Conservation (phyloP, 1,140 invertebrate genomes). For the Apolygus lucorum region DNA sequence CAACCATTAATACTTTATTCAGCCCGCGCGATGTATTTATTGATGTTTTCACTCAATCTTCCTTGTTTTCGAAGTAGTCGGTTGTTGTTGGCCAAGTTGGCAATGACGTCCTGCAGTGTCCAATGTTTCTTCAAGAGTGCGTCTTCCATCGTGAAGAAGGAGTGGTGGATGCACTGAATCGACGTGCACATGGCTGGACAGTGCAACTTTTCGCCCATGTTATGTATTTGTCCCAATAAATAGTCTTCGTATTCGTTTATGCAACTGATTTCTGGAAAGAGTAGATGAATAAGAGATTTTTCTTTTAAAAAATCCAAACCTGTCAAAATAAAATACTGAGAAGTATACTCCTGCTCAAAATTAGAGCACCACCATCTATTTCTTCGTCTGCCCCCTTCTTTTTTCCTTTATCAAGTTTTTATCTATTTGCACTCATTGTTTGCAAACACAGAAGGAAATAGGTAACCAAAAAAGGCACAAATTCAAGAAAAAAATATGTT, state of each 20-base stretch:
- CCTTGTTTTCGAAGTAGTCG: constrained; percentile 31
- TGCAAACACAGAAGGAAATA: too few relatives aligned
- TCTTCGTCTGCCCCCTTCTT: too few relatives aligned
- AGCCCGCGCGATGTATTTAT: neutral
- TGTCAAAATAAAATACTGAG: too few relatives aligned
- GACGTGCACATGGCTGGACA: constrained; percentile 68
- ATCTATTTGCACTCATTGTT: too few relatives aligned
- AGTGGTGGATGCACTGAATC: constrained; percentile 71
- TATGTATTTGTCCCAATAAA: constrained; percentile 61
- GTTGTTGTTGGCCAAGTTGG: constrained; percentile 52
- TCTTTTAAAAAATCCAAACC: too few relatives aligned
- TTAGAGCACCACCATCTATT: too few relatives aligned
- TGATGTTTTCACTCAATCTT: neutral
- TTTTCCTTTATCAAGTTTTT: too few relatives aligned
- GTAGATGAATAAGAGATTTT: too few relatives aligned
- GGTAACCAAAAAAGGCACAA: too few relatives aligned
- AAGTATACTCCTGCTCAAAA: too few relatives aligned
- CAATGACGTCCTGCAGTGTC: constrained; percentile 59
- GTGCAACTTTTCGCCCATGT: constrained; percentile 68
- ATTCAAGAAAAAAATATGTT: too few relatives aligned
- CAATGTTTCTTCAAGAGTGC: constrained; percentile 77
- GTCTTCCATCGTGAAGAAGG: constrained; percentile 65
- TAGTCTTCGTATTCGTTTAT: constrained; percentile 74
- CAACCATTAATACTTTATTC: too few relatives aligned
- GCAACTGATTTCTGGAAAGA: constrained; percentile 70